Evolutionary conservation across 2,797 vertebrate species (phyloP), one percentile per base, ranked within the genome.

Genomic region (Leuciscus waleckii): DNA sequence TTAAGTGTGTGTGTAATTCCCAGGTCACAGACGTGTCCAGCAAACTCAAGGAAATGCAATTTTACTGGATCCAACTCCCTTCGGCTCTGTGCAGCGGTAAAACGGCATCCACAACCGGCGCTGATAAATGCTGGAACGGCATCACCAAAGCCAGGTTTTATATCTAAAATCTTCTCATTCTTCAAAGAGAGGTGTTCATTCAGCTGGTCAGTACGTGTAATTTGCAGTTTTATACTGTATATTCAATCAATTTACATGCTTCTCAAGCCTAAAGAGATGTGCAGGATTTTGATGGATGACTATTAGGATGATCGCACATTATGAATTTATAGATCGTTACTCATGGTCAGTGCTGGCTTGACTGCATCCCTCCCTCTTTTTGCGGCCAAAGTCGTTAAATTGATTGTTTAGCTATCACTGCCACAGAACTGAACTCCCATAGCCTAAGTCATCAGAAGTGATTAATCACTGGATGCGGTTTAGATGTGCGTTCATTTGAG

Each of bases 51-150:
- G 96, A 96, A 16, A 91, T 97, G 89, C 96, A 95, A 92, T 93
- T 97, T 0, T 97, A 97, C 93, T 99, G 98, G 98, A 88, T 97
- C 90, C 93, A 95, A 79, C 95, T 99, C n/a, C 97, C 98, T 0
- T 88, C 88, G 23, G 75, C 91, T 5, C 93, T 99, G 81, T 99
- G 98, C 93, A 96, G 94, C 4, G 97, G 97, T 90, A 96, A 94
- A 92, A 90, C 97, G 32, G 96, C 96, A 68, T 94, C 86, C 0
- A 84, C 95, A 0, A 93, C 90, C 35, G 94, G 92, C 0, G 96
- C 98, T 0, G 97, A 98, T 21, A 97, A 95, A 87, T 99, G 98
- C 85, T 99, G 98, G 98, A 99, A 99, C 0, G 98, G 98, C 89
- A 95, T 97, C 92, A 95, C 87, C 86, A 97, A 95, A 87, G 97